Conservation (phyloP, 2,888 invertebrate species). For the Mimumesa dahlbomi region DNA sequence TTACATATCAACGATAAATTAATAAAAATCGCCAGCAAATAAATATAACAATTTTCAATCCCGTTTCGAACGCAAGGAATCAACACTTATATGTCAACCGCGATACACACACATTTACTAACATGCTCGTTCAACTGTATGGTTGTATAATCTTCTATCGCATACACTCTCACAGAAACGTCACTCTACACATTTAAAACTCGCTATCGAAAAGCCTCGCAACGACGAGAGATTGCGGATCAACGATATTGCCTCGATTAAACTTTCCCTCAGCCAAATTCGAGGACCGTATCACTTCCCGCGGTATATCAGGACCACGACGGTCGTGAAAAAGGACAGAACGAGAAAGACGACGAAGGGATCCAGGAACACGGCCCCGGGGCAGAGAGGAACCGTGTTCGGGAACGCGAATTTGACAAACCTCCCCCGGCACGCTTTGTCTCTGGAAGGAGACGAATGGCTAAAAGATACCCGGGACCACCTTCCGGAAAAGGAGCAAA, state of each 20-base stretch:
- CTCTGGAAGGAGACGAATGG: constrained; percentile 32
- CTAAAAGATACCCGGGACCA: constrained; percentile 28
- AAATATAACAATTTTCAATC: too few relatives aligned
- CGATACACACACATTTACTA: too few relatives aligned
- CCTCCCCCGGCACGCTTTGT: constrained; percentile 38
- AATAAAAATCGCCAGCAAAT: too few relatives aligned
- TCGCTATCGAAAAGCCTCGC: constrained; percentile 28
- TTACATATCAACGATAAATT: too few relatives aligned
- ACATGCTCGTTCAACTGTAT: too few relatives aligned
- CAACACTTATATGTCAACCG: too few relatives aligned
- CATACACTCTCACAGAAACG: too few relatives aligned
- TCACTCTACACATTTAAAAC: too few relatives aligned
- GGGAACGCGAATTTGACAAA: constrained; percentile 50
- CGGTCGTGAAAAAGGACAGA: neutral
- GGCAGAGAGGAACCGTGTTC: constrained; percentile 13
- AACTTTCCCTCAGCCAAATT: constrained; percentile 25
- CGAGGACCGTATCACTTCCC: constrained; percentile 3
- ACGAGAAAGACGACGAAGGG: neutral
- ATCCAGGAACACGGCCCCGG: neutral
- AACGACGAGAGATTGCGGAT: constrained; percentile 25
- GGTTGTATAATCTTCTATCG: too few relatives aligned
- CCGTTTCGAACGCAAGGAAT: too few relatives aligned
- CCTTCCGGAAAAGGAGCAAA: constrained; percentile 3
- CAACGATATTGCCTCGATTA: constrained; percentile 41
- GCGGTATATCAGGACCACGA: neutral